Base-by-base conservation (phyloP, 1,140 invertebrate species). In the Oedothorax gibbosus region DNA sequence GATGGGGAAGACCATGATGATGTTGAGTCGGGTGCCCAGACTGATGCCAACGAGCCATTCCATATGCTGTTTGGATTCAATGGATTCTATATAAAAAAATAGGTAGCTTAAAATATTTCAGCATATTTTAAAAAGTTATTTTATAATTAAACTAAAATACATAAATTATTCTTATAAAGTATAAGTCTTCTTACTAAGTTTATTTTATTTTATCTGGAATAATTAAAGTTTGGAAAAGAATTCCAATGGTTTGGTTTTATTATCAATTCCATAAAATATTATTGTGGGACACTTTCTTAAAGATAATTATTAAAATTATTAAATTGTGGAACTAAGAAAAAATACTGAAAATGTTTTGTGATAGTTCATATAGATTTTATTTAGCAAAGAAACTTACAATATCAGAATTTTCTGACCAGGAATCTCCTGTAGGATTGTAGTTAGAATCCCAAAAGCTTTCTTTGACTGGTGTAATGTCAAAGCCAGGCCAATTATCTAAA, bases 391-490 rank as follows among this genome's bases (percentile, higher is more conserved):
- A 53, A 71, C 62, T 78, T 78, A 78, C 76, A n/a, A 51, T 20
- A 18, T 65, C 49, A 20, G n/a, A 5, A n/a, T 78, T 57, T 51
- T 54, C 66, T 35, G 65, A 64, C 83, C 83, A 85, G n/a, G 73
- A 71, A 62, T 35, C 73, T 60, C 18, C 50, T 78, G 20, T 20
- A 53, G 83, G 83, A 64, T 50, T 85, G 69, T 85, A 85, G 62
- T 85, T 77, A 18, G 53, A 50, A 62, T 85, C 83, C 83, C 83
- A 85, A 4, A 85, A 72, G 72, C 83, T 85, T 69, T 85, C 83
- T 53, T 50, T 68, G n/a, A 85, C 54, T 35, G 73, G 65, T 50
- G 83, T 68, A 69, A 85, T 35, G 64, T 85, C 66, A 78, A 78
- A 78, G 21, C 83, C 83, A 35, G 83, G 75, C 83, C 83, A 85